Percentiles rank a stretch among this genome's conserved stretches.
phyloP scores from a whole-genome alignment of 2,113 vertebrate genomes.

The Nibea coibor region DNA sequence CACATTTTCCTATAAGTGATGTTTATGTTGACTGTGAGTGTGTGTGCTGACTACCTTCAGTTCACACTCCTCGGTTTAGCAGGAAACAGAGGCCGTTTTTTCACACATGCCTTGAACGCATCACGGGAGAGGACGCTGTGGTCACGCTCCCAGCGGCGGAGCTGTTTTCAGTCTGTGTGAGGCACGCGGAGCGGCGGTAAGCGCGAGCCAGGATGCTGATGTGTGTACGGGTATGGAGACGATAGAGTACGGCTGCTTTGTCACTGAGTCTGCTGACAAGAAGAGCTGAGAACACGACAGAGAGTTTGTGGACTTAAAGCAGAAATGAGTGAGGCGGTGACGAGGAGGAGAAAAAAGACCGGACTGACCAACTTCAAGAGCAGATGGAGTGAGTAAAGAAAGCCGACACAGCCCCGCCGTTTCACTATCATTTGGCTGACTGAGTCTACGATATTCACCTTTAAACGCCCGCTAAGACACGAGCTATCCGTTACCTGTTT shows the following conservation, averaged over 20 bases:
- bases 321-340: slow-evolving; percentile 64
- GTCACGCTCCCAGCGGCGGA: too few relatives aligned
- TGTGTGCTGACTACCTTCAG: neutral
- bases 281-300: neutral
- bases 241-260: neutral
- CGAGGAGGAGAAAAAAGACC: slow-evolving; percentile 27
- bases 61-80: neutral
- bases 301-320: neutral
- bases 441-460: neutral
- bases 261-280: neutral
- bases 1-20: neutral
- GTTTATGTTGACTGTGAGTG: neutral
- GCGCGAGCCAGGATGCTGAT: slow-evolving; percentile 1
- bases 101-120: slow-evolving; percentile 35
- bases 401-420: neutral
- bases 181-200: neutral
- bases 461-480: neutral
- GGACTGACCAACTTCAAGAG: neutral
- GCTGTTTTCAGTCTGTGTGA: neutral
- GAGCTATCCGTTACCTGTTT: neutral
- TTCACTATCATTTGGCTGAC: neutral
- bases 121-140: neutral
- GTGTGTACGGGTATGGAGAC: slow-evolving; percentile 38
- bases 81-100: slow-evolving; percentile 6
- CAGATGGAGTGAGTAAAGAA: slow-evolving; percentile 75